These are phyloP conservation scores for Tinea semifulvella DNA, from an alignment of 2,888 invertebrate genomes.

Conservation along the genomic window DNA sequence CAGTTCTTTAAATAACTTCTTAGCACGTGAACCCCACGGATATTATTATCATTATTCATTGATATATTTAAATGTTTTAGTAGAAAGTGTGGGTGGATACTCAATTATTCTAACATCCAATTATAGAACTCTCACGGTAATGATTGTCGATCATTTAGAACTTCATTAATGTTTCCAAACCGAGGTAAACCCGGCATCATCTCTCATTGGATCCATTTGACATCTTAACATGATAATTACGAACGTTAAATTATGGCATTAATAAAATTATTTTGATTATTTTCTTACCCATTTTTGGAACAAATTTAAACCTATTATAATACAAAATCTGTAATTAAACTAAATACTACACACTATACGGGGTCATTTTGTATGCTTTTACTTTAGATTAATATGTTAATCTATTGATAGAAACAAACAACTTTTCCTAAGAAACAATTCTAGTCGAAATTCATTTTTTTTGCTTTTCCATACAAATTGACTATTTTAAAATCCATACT, in stretches of 20 bases:
- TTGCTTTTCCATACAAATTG: too few relatives aligned
- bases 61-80: slow-evolving; percentile 11
- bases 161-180: slow-evolving; percentile 10
- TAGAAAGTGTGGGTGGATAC: slow-evolving; percentile 11
- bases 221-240: slow-evolving; percentile 10
- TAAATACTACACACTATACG: background rate
- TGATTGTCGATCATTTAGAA: slow-evolving; percentile 11
- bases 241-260: background rate
- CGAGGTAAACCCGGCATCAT: slow-evolving; percentile 10
- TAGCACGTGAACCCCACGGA: too few relatives aligned
- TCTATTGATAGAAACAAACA: too few relatives aligned
- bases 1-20: too few relatives aligned
- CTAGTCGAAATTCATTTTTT: background rate
- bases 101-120: slow-evolving; percentile 9
- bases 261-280: slow-evolving; percentile 3
- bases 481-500: too few relatives aligned
- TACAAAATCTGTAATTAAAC: background rate
- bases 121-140: slow-evolving; percentile 13
- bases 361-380: too few relatives aligned
- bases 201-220: slow-evolving; percentile 3
- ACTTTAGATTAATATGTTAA: too few relatives aligned
- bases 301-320: background rate
- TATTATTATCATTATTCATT: too few relatives aligned
- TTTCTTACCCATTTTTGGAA: background rate
- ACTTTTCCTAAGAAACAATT: background rate